phyloP scores from a whole-genome alignment of 1,140 invertebrate genomes.

The Drosophila pruinosa region DNA sequence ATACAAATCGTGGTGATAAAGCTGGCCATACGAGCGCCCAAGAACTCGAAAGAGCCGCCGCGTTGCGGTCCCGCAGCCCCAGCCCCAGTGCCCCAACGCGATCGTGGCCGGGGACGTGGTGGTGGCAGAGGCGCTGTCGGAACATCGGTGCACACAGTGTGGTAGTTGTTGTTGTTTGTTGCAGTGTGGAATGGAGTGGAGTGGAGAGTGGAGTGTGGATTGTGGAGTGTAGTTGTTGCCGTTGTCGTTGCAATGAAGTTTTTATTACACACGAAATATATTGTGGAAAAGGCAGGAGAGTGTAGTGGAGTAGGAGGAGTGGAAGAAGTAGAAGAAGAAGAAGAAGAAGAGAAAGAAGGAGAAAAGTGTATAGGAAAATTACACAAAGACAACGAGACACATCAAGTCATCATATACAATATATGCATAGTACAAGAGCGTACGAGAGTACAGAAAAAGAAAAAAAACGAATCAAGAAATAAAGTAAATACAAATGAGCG shows the following conservation, averaged over 20 bases:
- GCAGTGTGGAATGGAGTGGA: background rate
- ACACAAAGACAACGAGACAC: conserved; percentile 57
- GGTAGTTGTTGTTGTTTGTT: conserved; percentile 34
- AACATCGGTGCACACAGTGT: conserved; percentile 34
- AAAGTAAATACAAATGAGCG: conserved; percentile 14
- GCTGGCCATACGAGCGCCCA: conserved; percentile 82
- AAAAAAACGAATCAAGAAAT: conserved; percentile 28
- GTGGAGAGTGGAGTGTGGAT: conserved; percentile 25
- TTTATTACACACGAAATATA: conserved; percentile 53
- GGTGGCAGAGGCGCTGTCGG: conserved; percentile 35
- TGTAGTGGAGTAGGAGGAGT: conserved; percentile 22
- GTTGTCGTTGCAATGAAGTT: conserved; percentile 44
- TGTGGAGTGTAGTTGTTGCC: conserved; percentile 35
- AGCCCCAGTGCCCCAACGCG: conserved; percentile 14
- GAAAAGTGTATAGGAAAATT: conserved; percentile 75
- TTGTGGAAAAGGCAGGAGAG: conserved; percentile 36
- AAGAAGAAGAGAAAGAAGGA: conserved; percentile 36
- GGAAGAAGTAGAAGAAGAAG: conserved; percentile 31
- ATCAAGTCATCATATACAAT: conserved; percentile 46
- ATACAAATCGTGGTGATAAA: conserved; percentile 83
- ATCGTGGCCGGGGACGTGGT: conserved; percentile 57
- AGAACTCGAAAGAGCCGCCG: conserved; percentile 81
- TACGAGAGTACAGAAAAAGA: background rate
- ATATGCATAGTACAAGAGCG: background rate
- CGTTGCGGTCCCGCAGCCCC: conserved; percentile 58